phyloP scores from a whole-genome alignment of 2,113 vertebrate genomes.

The Hepsetus odoe region DNA sequence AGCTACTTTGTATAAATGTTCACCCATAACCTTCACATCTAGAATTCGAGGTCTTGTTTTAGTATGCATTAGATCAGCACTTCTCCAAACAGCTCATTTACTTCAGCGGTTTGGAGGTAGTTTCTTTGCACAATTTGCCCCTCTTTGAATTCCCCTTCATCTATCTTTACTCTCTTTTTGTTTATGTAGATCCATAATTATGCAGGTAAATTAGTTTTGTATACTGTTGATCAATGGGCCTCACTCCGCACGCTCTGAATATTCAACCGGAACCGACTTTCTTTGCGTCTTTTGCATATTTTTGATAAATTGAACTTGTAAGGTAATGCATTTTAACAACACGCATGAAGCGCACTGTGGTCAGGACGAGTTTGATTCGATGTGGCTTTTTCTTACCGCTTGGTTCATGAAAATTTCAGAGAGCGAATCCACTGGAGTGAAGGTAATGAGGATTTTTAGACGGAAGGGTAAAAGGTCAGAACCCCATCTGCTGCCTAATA shows the following conservation, averaged over 20 bases:
- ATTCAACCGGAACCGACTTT: background rate
- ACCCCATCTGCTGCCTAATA: conserved; percentile 35
- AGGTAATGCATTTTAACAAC: background rate
- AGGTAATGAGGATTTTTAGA: conserved; percentile 37
- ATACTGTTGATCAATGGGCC: conserved; percentile 1
- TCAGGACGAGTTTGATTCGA: background rate
- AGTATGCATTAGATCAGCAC: background rate
- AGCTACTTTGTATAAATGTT: background rate
- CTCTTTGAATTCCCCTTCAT: background rate
- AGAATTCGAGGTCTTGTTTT: background rate
- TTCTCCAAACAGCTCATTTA: background rate
- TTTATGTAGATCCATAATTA: conserved; percentile 5
- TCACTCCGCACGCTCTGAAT: background rate
- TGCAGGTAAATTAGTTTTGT: background rate
- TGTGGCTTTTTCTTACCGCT: conserved; percentile 10
- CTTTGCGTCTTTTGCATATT: background rate
- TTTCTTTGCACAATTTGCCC: background rate
- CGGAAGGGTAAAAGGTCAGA: conserved; percentile 22
- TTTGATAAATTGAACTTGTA: background rate
- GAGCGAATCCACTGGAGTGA: conserved; percentile 13
- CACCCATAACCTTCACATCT: background rate
- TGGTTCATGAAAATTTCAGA: conserved; percentile 1
- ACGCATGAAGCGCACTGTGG: background rate
- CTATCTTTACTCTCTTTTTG: background rate
- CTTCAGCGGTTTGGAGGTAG: background rate